phyloP scores from a whole-genome alignment of 2,888 invertebrate genomes.

The Biston stratarius region DNA sequence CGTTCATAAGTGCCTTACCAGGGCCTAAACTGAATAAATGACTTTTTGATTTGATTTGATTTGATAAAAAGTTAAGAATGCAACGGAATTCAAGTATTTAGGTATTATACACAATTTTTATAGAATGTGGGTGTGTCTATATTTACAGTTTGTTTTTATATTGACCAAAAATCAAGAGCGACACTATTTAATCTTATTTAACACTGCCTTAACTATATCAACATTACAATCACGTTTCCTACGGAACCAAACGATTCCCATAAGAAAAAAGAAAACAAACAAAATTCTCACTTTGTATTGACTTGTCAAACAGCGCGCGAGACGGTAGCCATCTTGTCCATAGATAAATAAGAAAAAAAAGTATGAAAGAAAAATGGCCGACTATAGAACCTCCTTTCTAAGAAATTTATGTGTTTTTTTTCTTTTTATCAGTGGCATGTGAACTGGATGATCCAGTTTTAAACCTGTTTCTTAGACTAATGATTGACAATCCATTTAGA shows the following conservation, averaged over 20 bases:
- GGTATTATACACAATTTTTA: not conserved
- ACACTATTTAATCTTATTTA: conserved; percentile 24
- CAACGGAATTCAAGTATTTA: not conserved
- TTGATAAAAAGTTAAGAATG: no score
- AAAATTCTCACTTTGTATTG: conserved; percentile 53
- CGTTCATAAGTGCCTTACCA: no score
- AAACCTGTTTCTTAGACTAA: conserved; percentile 10
- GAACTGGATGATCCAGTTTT: conserved; percentile 35
- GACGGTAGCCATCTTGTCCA: conserved; percentile 64
- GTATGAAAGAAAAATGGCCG: conserved; percentile 58
- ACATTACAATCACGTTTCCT: conserved; percentile 20
- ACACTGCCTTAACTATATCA: conserved; percentile 28
- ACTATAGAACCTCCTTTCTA: conserved; percentile 48
- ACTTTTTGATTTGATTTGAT: no score
- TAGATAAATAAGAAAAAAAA: conserved; percentile 50
- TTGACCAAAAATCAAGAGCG: conserved; percentile 13
- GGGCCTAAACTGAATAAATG: no score
- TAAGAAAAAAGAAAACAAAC: conserved; percentile 43
- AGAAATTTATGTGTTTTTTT: conserved; percentile 43
- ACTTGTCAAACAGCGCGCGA: conserved; percentile 53
- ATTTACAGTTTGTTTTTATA: not conserved
- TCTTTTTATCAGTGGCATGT: conserved; percentile 43
- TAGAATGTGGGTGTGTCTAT: not conserved
- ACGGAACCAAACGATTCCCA: conserved; percentile 38
- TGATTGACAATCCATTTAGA: conserved; percentile 17